phyloP scores from a whole-genome alignment of 2,888 invertebrate species.

The Agonopterix subpropinquella region DNA sequence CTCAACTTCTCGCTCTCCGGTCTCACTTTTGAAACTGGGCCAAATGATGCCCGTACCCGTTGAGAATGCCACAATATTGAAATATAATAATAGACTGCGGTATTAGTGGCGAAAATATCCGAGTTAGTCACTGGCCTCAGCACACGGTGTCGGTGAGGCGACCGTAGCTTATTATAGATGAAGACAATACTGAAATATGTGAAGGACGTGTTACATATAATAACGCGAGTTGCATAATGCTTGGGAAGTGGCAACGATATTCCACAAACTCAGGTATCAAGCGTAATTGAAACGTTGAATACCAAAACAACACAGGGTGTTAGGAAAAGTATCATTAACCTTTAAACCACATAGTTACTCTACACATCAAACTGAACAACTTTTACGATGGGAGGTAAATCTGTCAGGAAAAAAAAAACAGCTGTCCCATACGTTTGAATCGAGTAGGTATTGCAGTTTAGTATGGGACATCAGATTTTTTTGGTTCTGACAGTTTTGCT shows the following conservation, averaged over 20 bases:
- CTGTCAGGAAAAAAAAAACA: no score
- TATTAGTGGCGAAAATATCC: slow-evolving; percentile 66
- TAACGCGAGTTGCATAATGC: slow-evolving; percentile 6
- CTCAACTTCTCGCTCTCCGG: slow-evolving; percentile 65
- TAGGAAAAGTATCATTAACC: no score
- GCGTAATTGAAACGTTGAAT: no score
- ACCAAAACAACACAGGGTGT: no score
- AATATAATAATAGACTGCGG: slow-evolving; percentile 69
- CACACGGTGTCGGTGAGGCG: slow-evolving; percentile 34
- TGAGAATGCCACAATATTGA: slow-evolving; percentile 73
- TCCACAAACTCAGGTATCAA: no score
- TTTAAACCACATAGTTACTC: no score
- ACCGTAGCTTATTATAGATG: slow-evolving; percentile 52
- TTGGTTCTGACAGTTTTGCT: no score
- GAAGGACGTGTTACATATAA: slow-evolving; percentile 38
- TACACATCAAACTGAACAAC: no score
- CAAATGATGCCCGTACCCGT: slow-evolving; percentile 68
- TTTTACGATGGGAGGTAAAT: no score
- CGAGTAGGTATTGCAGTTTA: no score
- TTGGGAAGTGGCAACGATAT: not conserved
- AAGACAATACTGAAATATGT: slow-evolving; percentile 58
- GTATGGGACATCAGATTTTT: no score
- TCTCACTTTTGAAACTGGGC: slow-evolving; percentile 74
- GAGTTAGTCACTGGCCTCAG: slow-evolving; percentile 52
- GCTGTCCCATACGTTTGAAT: no score